These are phyloP conservation scores for Drosophila pseudoobscura DNA, from an alignment of 1,140 invertebrate genomes.

Conservation along the genomic window DNA sequence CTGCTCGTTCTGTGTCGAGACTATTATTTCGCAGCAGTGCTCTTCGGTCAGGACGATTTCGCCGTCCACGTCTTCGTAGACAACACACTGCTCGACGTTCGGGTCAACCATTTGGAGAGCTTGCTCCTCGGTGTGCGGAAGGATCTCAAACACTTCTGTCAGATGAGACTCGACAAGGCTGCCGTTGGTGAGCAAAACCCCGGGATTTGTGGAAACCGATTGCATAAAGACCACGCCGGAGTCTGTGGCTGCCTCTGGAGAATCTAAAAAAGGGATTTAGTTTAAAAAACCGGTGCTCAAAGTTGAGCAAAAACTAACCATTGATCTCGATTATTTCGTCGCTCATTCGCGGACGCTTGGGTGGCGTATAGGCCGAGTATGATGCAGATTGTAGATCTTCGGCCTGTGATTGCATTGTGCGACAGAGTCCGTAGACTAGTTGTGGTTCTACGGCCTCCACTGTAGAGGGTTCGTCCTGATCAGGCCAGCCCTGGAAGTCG, in stretches of 20 bases:
- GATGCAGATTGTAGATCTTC: constrained; percentile 4
- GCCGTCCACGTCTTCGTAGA: constrained; percentile 47
- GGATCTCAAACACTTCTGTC: not conserved
- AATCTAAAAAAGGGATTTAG: constrained; percentile 18
- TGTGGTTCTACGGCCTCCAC: too few relatives aligned
- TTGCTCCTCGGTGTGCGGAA: not conserved
- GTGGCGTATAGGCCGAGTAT: constrained; percentile 6
- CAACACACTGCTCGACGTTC: constrained; percentile 30
- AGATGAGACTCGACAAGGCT: constrained; percentile 9
- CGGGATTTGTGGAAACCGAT: constrained; percentile 8
- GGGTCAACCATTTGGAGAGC: constrained; percentile 1
- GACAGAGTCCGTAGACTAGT: constrained; percentile 32
- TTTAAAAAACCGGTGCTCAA: not conserved
- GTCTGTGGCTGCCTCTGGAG: constrained; percentile 30
- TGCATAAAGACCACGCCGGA: constrained; percentile 21
- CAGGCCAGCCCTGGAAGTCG: constrained; percentile 53
- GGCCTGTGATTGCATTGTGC: not conserved
- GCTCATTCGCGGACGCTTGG: constrained; percentile 14
- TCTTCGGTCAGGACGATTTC: constrained; percentile 59
- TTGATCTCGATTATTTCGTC: constrained; percentile 39
- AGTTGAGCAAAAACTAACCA: constrained; percentile 6
- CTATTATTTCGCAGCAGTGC: constrained; percentile 68
- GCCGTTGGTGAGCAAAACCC: constrained; percentile 41
- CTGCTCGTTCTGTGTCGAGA: constrained; percentile 49
- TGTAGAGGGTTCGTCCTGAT: constrained; percentile 8